Conservation (phyloP, 2,888 invertebrate genomes). For the Drosophila helvetica region DNA sequence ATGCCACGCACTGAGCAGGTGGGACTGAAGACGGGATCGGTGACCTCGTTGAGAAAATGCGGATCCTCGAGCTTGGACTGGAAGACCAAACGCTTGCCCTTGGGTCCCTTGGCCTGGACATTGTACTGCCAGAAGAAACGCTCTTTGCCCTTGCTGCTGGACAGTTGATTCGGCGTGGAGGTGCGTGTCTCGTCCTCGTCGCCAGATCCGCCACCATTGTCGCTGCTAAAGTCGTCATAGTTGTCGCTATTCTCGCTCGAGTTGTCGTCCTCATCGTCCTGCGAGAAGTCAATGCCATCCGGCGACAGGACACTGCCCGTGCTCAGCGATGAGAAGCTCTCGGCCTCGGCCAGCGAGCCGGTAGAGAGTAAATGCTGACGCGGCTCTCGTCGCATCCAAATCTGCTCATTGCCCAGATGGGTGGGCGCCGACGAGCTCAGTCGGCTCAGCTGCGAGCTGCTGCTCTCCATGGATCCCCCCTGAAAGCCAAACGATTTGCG, state of each 20-base stretch:
- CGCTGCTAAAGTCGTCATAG: constrained; percentile 93
- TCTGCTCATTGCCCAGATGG: constrained; percentile 90
- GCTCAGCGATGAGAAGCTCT: constrained; percentile 92
- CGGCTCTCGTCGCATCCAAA: constrained; percentile 94
- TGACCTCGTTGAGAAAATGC: constrained; percentile 94
- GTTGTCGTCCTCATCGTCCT: constrained; percentile 91
- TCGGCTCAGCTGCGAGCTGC: constrained; percentile 85
- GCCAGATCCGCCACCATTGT: constrained; percentile 86
- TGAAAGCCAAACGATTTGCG: constrained; percentile 79
- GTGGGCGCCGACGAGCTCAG: constrained; percentile 95
- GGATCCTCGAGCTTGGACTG: constrained; percentile 95
- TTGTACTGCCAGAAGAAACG: constrained; percentile 99
- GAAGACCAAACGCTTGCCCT: constrained; percentile 94
- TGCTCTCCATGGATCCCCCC: constrained; percentile 63
- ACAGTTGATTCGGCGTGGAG: constrained; percentile 75
- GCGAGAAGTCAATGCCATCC: constrained; percentile 90
- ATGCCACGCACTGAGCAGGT: constrained; percentile 95
- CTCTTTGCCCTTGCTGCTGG: constrained; percentile 88
- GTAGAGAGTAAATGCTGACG: constrained; percentile 93
- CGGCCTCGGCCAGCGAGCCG: constrained; percentile 93
- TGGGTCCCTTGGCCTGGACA: constrained; percentile 98
- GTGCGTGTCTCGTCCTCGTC: constrained; percentile 82
- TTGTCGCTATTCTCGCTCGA: constrained; percentile 94
- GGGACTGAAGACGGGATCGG: constrained; percentile 98
- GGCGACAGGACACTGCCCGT: constrained; percentile 93